These are phyloP conservation scores for Galeopsomyia nigrocyanea DNA, from an alignment of 2,888 invertebrate genomes.

Conservation along the genomic window DNA sequence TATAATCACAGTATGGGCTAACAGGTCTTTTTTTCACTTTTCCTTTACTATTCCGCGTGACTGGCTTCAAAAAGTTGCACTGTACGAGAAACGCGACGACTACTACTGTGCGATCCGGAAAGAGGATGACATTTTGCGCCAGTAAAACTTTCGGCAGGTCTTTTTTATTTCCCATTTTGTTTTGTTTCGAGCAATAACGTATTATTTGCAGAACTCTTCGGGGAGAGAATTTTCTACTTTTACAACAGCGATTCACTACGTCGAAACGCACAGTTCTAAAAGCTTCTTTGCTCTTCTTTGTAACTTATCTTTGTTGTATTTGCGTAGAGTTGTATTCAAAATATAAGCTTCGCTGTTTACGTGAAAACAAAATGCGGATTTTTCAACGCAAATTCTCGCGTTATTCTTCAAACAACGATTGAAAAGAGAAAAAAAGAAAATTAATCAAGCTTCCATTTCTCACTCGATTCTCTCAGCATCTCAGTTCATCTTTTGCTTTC, in stretches of 20 bases:
- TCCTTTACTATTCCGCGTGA: constrained; percentile 9
- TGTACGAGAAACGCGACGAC: constrained; percentile 1
- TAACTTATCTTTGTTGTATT: background rate
- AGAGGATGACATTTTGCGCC: constrained; percentile 6
- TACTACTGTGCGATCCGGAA: background rate
- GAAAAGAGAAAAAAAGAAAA: no score
- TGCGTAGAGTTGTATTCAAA: background rate
- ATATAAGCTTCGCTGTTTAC: no score
- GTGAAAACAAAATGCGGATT: no score
- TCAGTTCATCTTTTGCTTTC: constrained; percentile 1
- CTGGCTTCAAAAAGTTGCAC: constrained; percentile 25
- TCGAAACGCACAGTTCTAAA: background rate
- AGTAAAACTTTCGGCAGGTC: constrained; percentile 10
- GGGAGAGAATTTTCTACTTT: constrained; percentile 4
- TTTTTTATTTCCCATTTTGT: background rate
- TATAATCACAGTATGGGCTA: background rate
- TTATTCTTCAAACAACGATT: no score
- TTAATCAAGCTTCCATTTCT: background rate
- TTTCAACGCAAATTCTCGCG: no score
- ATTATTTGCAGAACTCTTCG: background rate
- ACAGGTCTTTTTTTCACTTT: constrained; percentile 15
- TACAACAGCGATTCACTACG: background rate
- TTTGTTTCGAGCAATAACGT: constrained; percentile 14
- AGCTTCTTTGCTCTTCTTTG: background rate
- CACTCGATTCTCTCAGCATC: constrained; percentile 2